phyloP scores from a whole-genome alignment of 2,888 invertebrate species.

The Eueremaeus valkanovi region DNA sequence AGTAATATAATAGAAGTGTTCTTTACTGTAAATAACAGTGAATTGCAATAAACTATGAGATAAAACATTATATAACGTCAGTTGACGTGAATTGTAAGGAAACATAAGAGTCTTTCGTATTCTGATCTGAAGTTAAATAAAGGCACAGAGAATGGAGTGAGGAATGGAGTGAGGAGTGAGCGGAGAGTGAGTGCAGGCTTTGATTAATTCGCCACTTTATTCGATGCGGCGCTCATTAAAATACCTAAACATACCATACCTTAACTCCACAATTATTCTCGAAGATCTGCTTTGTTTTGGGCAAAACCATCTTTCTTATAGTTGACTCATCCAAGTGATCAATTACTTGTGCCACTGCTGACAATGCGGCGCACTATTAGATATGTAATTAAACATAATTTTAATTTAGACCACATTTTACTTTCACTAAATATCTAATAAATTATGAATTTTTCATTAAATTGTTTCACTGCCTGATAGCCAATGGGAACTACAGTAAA shows the following conservation, averaged over 20 bases:
- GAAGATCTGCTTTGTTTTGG: constrained; percentile 66
- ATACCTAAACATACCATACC: constrained; percentile 57
- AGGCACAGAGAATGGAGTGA: neutral
- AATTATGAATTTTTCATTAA: no score
- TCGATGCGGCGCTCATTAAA: neutral
- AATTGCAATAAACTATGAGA: neutral
- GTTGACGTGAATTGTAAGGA: no score
- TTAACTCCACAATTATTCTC: constrained; percentile 76
- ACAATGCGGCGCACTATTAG: constrained; percentile 77
- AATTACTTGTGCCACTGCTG: constrained; percentile 77
- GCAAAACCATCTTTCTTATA: constrained; percentile 72
- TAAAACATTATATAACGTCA: no score
- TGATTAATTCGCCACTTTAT: neutral
- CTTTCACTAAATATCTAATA: no score
- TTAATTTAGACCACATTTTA: no score
- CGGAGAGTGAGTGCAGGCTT: no score
- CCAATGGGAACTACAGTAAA: no score
- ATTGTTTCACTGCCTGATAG: no score
- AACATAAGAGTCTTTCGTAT: neutral
- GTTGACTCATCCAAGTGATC: constrained; percentile 77
- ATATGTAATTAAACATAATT: no score
- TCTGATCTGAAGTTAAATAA: neutral
- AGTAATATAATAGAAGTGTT: neutral
- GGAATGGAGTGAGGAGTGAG: neutral
- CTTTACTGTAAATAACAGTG: neutral